These are phyloP conservation scores for Pygoscelis adeliae DNA, from an alignment of 2,113 vertebrate species.

Conservation along the genomic window DNA sequence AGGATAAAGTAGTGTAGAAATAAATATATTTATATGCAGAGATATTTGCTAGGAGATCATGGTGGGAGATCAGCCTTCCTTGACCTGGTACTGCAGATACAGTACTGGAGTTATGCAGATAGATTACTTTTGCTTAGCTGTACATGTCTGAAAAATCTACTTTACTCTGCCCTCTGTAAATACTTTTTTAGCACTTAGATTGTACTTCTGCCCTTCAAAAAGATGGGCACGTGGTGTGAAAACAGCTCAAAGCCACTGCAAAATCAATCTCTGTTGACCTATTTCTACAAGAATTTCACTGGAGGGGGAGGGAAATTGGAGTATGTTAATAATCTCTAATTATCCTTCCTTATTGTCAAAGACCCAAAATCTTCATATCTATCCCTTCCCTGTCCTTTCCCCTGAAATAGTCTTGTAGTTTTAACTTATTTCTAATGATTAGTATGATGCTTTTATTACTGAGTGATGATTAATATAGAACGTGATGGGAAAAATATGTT, in stretches of 20 bases:
- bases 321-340: slow-evolving; percentile 45
- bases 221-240: background rate
- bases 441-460: background rate
- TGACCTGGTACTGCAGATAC: background rate
- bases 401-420: background rate
- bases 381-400: background rate
- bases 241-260: background rate
- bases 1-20: background rate
- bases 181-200: background rate
- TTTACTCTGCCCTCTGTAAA: background rate
- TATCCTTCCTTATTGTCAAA: background rate
- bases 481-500: background rate
- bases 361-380: background rate
- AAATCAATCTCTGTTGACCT: slow-evolving; percentile 22
- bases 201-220: slow-evolving; percentile 16
- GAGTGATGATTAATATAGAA: background rate
- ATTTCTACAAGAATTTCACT: slow-evolving; percentile 29
- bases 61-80: background rate
- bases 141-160: background rate
- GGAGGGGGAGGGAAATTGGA: background rate
- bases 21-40: background rate
- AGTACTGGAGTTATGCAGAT: background rate
- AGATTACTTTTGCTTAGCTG: background rate
- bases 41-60: background rate
- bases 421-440: background rate